These are phyloP conservation scores for Streblospio benedicti DNA, from an alignment of 1,140 invertebrate genomes.

Conservation along the genomic window DNA sequence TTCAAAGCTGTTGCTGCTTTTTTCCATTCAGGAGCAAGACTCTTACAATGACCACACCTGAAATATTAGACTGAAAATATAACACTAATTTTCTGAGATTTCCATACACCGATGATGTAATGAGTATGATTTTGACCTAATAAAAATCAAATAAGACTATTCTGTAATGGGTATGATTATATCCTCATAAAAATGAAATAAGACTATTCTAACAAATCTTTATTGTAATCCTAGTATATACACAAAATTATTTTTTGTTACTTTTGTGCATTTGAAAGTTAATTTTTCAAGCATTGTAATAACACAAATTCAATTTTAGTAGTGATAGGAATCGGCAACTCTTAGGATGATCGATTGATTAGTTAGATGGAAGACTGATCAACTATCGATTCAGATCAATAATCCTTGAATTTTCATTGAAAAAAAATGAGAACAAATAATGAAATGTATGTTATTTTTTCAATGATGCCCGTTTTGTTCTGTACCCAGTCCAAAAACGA, in stretches of 20 bases:
- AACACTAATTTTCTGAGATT: constrained; percentile 10
- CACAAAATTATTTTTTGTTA: not conserved
- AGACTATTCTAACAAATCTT: not conserved
- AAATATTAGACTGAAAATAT: too few relatives aligned
- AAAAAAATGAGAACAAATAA: too few relatives aligned
- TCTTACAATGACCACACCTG: constrained; percentile 76
- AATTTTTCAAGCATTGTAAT: not conserved
- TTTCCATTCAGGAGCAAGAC: constrained; percentile 89
- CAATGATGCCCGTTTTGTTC: too few relatives aligned
- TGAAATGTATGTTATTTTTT: too few relatives aligned
- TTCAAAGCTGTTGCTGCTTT: constrained; percentile 88
- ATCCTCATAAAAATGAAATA: not conserved
- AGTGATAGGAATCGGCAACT: too few relatives aligned
- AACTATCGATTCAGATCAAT: too few relatives aligned
- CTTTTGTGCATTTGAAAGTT: not conserved
- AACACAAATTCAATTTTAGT: too few relatives aligned
- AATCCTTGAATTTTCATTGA: too few relatives aligned
- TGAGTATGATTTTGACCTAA: not conserved
- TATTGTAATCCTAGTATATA: too few relatives aligned
- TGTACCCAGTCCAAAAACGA: too few relatives aligned
- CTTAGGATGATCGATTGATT: too few relatives aligned
- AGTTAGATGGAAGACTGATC: too few relatives aligned
- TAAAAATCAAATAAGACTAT: not conserved
- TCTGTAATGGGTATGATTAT: not conserved
- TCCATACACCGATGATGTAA: not conserved